A percentile compares a stretch with the other conserved stretches of the same genome.
Conservation (phyloP, 1,140 invertebrate genomes). For the Panulirus ornatus region DNA sequence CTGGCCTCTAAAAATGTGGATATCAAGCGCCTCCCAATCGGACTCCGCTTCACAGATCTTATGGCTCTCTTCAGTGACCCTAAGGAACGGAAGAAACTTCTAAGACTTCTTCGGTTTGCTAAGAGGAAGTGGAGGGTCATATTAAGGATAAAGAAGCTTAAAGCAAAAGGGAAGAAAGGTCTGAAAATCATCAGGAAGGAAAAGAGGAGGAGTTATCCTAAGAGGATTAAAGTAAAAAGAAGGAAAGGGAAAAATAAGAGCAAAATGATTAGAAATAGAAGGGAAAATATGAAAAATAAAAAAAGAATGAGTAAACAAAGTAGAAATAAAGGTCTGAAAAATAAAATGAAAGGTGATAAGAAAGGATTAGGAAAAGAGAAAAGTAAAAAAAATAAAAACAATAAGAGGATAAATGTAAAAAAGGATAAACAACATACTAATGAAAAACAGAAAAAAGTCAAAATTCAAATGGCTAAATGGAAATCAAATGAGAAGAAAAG, state of each 20-base stretch:
- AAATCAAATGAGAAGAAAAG: background rate
- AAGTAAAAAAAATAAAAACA: background rate
- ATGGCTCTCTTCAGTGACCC: background rate
- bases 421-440: background rate
- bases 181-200: background rate
- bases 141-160: background rate
- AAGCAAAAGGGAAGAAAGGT: background rate
- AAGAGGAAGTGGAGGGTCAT: background rate
- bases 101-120: background rate
- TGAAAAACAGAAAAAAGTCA: background rate
- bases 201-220: background rate
- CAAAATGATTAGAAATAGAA: background rate
- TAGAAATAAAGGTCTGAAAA: background rate
- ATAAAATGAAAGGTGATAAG: background rate
- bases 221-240: background rate
- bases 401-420: background rate
- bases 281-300: background rate
- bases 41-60: background rate
- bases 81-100: background rate
- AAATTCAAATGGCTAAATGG: background rate
- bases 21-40: background rate
- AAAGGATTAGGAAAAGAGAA: background rate
- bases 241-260: background rate
- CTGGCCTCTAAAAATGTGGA: background rate
- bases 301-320: background rate